Evolutionary conservation across 2,888 invertebrate genomes (phyloP).

Genomic region (Tachina grossa): DNA sequence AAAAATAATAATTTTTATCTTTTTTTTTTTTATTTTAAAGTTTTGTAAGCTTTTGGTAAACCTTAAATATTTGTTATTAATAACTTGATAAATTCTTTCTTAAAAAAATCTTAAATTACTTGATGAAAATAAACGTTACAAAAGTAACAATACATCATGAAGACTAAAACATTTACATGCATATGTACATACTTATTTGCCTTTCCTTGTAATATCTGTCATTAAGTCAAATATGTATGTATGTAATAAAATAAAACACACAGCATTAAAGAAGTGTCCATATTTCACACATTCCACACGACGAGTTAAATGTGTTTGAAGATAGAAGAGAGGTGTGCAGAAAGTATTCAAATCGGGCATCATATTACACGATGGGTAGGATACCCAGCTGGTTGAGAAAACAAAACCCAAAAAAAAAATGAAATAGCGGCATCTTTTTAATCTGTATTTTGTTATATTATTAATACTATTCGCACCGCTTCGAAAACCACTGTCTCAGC

Average conservation of each 20-base stretch:
- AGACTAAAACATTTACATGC: slow-evolving; percentile 21
- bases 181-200: background rate
- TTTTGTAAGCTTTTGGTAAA: too few relatives aligned
- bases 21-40: background rate
- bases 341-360: slow-evolving; percentile 57
- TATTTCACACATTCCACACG: slow-evolving; percentile 58
- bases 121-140: slow-evolving; percentile 1
- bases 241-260: background rate
- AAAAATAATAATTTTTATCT: too few relatives aligned
- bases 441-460: slow-evolving; percentile 36
- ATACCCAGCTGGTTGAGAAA: slow-evolving; percentile 42
- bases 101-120: slow-evolving; percentile 25
- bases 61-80: background rate
- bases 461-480: slow-evolving; percentile 58
- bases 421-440: slow-evolving; percentile 57
- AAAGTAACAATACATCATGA: slow-evolving; percentile 12
- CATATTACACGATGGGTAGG: slow-evolving; percentile 52
- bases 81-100: slow-evolving; percentile 19
- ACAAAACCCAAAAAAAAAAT: background rate
- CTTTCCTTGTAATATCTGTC: slow-evolving; percentile 49
- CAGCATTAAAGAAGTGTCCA: slow-evolving; percentile 47
- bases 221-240: slow-evolving; percentile 4
- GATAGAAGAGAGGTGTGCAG: slow-evolving; percentile 9
- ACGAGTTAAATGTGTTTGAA: background rate
- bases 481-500: slow-evolving; percentile 50